phyloP scores from a whole-genome alignment of 2,888 invertebrate genomes.

The Pandemis heparana region DNA sequence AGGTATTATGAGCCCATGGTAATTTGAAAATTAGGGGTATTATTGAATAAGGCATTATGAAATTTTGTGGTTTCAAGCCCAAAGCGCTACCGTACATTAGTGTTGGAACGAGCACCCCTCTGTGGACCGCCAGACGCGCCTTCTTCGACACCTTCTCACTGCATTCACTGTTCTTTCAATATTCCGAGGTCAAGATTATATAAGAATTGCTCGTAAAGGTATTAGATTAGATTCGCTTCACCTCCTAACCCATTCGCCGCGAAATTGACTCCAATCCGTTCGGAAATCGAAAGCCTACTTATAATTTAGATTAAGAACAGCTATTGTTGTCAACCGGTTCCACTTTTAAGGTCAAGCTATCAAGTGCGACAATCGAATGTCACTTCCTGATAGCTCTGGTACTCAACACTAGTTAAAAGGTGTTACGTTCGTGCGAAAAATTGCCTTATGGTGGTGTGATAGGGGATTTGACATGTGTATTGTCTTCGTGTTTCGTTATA shows the following conservation, averaged over 20 bases:
- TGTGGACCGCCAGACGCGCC: too few species aligned
- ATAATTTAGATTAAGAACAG: constrained; percentile 31
- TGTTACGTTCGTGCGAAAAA: background rate
- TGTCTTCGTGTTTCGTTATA: background rate
- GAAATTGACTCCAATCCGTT: constrained; percentile 3
- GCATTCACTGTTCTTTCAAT: too few species aligned
- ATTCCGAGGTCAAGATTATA: too few species aligned
- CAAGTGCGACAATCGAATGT: constrained; percentile 37
- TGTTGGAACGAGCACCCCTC: too few species aligned
- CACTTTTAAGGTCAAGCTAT: constrained; percentile 37
- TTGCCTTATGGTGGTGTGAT: background rate
- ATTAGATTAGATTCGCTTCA: background rate
- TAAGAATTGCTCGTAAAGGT: too few species aligned
- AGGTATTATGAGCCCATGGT: too few species aligned
- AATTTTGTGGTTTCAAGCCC: too few species aligned
- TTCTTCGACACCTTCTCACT: too few species aligned
- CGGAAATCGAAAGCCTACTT: constrained; percentile 32
- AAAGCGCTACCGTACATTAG: too few species aligned
- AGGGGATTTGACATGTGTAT: background rate
- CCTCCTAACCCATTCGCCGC: background rate
- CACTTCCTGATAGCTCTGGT: constrained; percentile 41
- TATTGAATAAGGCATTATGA: too few species aligned
- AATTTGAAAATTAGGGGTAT: too few species aligned
- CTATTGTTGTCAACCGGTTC: constrained; percentile 41
- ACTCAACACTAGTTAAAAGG: background rate